These are phyloP conservation scores for Corythaixoides concolor DNA, from an alignment of 2,113 vertebrate species.

Conservation along the genomic window DNA sequence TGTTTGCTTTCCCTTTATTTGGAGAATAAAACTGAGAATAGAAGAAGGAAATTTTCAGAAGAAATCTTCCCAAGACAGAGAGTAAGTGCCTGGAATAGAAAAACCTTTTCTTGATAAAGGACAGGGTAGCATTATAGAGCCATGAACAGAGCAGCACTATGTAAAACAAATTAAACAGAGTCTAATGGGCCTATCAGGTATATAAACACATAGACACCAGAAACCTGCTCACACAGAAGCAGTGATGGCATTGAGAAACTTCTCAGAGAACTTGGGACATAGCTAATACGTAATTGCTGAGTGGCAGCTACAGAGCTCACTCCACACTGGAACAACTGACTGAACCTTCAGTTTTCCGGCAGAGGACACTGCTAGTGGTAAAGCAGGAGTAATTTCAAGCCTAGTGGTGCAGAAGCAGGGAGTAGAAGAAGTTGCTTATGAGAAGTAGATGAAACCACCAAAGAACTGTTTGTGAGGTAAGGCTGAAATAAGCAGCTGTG, in stretches of 20 bases:
- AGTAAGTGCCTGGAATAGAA: background rate
- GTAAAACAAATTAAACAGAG: background rate
- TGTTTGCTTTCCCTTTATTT: conserved; percentile 8
- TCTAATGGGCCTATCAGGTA: background rate
- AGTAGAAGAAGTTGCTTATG: background rate
- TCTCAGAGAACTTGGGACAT: background rate
- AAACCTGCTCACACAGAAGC: background rate
- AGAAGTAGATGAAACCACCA: background rate
- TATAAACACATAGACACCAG: background rate
- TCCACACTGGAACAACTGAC: background rate
- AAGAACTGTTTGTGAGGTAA: background rate
- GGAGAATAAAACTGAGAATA: background rate
- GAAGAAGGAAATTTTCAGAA: background rate
- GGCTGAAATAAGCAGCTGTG: background rate
- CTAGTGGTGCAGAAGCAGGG: background rate
- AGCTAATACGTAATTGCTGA: background rate
- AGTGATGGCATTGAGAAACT: background rate
- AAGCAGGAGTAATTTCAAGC: background rate
- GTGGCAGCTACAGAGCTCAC: background rate
- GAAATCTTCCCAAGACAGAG: background rate
- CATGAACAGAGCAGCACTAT: background rate
- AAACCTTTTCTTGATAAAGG: background rate
- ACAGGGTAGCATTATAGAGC: background rate
- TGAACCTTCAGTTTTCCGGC: background rate
- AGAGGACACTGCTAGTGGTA: background rate